Conservation (phyloP, 2,888 invertebrate genomes). For the Holacanthella duospinosa region DNA sequence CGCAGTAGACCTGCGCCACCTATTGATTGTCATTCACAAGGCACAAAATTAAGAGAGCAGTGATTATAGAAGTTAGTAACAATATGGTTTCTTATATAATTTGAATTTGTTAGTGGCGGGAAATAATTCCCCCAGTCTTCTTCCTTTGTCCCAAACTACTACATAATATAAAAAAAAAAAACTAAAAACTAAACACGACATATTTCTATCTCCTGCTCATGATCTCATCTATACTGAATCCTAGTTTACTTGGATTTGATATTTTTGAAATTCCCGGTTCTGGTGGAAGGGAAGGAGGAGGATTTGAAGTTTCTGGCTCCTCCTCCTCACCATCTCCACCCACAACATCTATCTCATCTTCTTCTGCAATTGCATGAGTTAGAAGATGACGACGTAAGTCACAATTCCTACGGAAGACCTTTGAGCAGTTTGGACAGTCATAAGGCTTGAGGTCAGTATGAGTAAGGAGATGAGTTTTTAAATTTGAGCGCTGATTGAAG, state of each 20-base stretch:
- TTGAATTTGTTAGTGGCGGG: neutral
- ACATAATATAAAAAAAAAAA: too few species aligned
- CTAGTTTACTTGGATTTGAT: neutral
- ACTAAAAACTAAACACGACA: too few species aligned
- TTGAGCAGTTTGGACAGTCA: constrained; percentile 76
- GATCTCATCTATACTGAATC: neutral
- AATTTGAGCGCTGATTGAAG: constrained; percentile 79
- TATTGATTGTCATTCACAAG: neutral
- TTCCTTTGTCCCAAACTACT: too few species aligned
- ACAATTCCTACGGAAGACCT: constrained; percentile 43
- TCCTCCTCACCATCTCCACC: neutral
- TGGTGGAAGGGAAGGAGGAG: neutral
- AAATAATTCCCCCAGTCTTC: too few species aligned
- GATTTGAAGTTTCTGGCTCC: too few species aligned
- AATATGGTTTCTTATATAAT: too few species aligned
- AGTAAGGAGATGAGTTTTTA: constrained; percentile 78
- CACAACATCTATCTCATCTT: neutral
- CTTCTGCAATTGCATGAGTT: constrained; percentile 12
- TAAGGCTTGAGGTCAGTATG: constrained; percentile 86
- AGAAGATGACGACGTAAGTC: constrained; percentile 21
- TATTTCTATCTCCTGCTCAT: neutral
- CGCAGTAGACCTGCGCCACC: neutral
- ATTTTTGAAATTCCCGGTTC: neutral
- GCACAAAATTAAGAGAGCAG: neutral
- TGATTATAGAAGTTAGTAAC: too few species aligned